Base-by-base conservation (phyloP, 2,797 vertebrate genomes). In the Enteromius paludinosus region DNA sequence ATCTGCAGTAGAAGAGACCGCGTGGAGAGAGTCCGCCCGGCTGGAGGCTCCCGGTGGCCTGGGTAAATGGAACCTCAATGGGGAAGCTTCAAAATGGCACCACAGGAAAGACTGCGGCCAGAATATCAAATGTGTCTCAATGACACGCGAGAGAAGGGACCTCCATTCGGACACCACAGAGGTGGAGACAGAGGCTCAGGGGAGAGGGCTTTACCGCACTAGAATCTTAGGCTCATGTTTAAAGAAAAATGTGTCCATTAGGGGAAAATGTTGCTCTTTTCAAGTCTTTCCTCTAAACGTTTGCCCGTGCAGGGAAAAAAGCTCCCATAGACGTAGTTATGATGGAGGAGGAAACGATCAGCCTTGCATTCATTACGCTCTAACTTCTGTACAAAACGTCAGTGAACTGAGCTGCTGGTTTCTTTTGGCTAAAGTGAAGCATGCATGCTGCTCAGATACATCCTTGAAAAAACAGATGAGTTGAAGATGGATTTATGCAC, bases 81-180 rank as follows among this genome's bases (percentile, higher is more conserved):
- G 81, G 91, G 92, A 93, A 92, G 91, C 93, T 92, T 93, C 91
- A 91, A 93, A 92, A 90, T 90, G 88, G 88, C 92, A 90, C 90
- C 88, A 85, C 86, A 87, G 84, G 80, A 89, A 90, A 90, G 84
- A 64, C 64, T 91, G 93, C 93, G 93, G 83, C 79, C 78, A 76
- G 93, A 94, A 95, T 94, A 92, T 88, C 87, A 93, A 94, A 92
- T 88, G 88, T 85, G 68, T 88, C 82, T 90, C 84, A 87, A 61
- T 87, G 79, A 90, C 91, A 89, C 85, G 68, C 28, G 76, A 85
- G 43, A 54, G 69, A 84, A 85, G 80, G 88, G 76, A 82, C 86
- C 79, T 80, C 79, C 70, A 77, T 65, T 82, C 73, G 85, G 84
- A 85, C 78, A 82, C 70, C 77, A 69, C 73, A 65, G 71, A 81